phyloP scores from a whole-genome alignment of 2,888 invertebrate species.

The Plutella xylostella region DNA sequence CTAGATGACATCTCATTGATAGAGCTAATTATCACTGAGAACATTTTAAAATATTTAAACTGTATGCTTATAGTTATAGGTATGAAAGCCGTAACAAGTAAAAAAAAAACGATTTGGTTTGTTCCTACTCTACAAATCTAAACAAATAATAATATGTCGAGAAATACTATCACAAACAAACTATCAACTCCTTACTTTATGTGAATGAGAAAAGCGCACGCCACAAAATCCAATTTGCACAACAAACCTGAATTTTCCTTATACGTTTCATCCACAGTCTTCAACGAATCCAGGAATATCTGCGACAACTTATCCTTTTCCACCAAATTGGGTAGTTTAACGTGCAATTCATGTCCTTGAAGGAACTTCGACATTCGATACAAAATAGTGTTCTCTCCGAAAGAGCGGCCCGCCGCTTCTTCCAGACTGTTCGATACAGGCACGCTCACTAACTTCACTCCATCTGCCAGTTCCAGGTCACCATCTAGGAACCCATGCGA shows the following conservation, averaged over 20 bases:
- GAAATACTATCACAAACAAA: too few relatives aligned
- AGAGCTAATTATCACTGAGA: too few relatives aligned
- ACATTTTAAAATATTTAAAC: too few relatives aligned
- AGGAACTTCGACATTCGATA: constrained; percentile 75
- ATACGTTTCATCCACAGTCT: constrained; percentile 53
- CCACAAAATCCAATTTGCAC: too few relatives aligned
- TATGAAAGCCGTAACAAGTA: too few relatives aligned
- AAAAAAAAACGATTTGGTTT: too few relatives aligned
- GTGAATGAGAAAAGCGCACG: too few relatives aligned
- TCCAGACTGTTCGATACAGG: constrained; percentile 56
- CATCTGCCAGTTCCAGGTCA: constrained; percentile 71
- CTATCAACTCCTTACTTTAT: too few relatives aligned
- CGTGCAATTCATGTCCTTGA: constrained; percentile 78
- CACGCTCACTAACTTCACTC: constrained; percentile 72
- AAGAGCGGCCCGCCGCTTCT: constrained; percentile 50
- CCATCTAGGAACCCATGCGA: constrained; percentile 43
- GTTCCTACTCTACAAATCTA: too few relatives aligned
- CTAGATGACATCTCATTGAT: too few relatives aligned
- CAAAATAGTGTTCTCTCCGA: constrained; percentile 65
- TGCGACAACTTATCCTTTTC: constrained; percentile 74
- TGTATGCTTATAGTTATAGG: too few relatives aligned
- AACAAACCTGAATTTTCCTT: constrained; percentile 55
- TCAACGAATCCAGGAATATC: constrained; percentile 64
- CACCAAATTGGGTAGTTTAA: constrained; percentile 77
- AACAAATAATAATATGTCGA: too few relatives aligned